These are phyloP conservation scores for Tenthredo amoena DNA, from an alignment of 2,888 invertebrate genomes.

Conservation along the genomic window DNA sequence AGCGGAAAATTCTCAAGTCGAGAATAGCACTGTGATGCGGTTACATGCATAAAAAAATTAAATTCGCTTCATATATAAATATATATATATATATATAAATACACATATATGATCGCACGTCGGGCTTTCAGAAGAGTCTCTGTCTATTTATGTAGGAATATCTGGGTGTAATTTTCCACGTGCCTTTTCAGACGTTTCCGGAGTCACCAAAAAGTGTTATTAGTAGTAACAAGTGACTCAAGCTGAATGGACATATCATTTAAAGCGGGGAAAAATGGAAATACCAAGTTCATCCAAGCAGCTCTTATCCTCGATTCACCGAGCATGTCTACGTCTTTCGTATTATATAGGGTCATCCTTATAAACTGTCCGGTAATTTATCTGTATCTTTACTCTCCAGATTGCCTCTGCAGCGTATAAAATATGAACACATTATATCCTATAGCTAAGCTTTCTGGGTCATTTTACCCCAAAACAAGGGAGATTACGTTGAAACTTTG, in stretches of 20 bases:
- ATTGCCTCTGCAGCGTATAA: not conserved
- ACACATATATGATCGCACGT: too few relatives aligned
- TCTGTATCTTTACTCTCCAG: not conserved
- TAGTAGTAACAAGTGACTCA: not conserved
- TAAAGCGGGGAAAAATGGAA: not conserved
- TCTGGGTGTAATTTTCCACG: not conserved
- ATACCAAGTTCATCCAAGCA: not conserved
- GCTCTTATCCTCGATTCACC: not conserved
- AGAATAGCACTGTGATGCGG: not conserved
- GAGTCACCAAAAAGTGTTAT: not conserved
- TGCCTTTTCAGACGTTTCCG: not conserved
- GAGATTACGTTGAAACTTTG: not conserved
- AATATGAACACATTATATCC: not conserved
- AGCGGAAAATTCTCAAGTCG: not conserved
- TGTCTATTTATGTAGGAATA: not conserved
- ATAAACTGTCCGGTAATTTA: not conserved
- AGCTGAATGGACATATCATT: not conserved
- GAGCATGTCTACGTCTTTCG: not conserved
- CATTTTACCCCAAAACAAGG: not conserved
- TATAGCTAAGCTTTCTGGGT: not conserved
- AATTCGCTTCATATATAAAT: too few relatives aligned
- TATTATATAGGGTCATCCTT: not conserved
- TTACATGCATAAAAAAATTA: not conserved
- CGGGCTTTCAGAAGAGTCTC: too few relatives aligned
- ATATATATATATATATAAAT: too few relatives aligned